Conservation (phyloP, 2,888 invertebrate genomes). For the Morpho deidamia region DNA sequence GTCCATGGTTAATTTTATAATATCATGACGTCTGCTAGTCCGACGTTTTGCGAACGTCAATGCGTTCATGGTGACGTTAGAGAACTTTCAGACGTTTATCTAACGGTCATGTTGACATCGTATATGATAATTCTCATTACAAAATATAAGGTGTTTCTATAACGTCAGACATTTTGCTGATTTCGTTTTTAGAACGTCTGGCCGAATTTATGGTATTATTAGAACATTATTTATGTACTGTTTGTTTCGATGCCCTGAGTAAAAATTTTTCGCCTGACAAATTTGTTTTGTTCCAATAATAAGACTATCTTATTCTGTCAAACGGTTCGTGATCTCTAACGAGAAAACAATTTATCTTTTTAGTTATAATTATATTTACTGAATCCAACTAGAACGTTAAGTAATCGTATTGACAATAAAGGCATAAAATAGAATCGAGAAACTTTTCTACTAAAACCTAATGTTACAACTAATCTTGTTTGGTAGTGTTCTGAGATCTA, state of each 20-base stretch:
- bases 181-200: slow-evolving; percentile 27
- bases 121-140: slow-evolving; percentile 32
- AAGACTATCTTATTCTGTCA: too few species aligned
- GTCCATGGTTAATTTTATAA: slow-evolving; percentile 20
- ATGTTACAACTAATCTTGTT: too few species aligned
- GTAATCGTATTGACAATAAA: too few species aligned
- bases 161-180: slow-evolving; percentile 25
- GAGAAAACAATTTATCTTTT: too few species aligned
- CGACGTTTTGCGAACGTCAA: slow-evolving; percentile 39
- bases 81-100: slow-evolving; percentile 19
- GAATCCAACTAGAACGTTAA: too few species aligned
- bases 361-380: too few species aligned
- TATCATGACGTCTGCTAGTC: slow-evolving; percentile 35
- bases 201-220: slow-evolving; percentile 20
- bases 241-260: slow-evolving; percentile 3
- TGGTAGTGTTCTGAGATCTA: too few species aligned
- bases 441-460: too few species aligned
- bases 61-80: slow-evolving; percentile 35
- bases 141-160: slow-evolving; percentile 23
- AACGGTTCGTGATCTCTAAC: too few species aligned
- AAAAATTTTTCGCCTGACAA: neutral
- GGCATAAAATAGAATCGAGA: too few species aligned
- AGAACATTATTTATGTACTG: slow-evolving; percentile 16
- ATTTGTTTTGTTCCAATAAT: neutral
- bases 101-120: slow-evolving; percentile 21